Percentiles rank a stretch among this genome's conserved stretches.
Conservation (phyloP, 2,888 invertebrate genomes). For the Tanytarsus gracilentus region DNA sequence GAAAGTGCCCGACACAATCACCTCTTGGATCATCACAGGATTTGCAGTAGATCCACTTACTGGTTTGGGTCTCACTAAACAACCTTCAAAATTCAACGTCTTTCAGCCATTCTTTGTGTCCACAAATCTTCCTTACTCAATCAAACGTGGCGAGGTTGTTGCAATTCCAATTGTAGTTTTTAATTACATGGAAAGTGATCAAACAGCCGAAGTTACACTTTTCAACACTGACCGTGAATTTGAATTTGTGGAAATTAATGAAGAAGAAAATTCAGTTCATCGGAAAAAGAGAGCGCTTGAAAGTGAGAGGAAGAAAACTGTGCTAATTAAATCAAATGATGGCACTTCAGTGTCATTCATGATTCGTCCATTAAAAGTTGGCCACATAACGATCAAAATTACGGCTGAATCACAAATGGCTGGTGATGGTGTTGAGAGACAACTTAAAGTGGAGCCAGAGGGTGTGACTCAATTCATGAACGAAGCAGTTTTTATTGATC, state of each 20-base stretch:
- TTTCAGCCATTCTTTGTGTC: slow-evolving; percentile 67
- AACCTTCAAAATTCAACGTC: slow-evolving; percentile 52
- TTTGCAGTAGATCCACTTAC: slow-evolving; percentile 62
- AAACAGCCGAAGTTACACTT: slow-evolving; percentile 55
- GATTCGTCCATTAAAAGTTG: slow-evolving; percentile 58
- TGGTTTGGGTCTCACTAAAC: slow-evolving; percentile 61
- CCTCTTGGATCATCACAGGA: slow-evolving; percentile 71
- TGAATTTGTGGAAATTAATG: slow-evolving; percentile 26
- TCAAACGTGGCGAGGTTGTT: slow-evolving; percentile 66
- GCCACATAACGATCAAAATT: slow-evolving; percentile 58
- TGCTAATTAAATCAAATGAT: slow-evolving; percentile 57
- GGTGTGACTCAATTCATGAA: slow-evolving; percentile 58
- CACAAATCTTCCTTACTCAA: slow-evolving; percentile 63
- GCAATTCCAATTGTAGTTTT: slow-evolving; percentile 63
- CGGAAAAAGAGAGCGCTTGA: slow-evolving; percentile 46
- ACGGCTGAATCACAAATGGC: slow-evolving; percentile 46
- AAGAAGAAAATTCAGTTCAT: background rate
- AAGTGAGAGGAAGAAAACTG: slow-evolving; percentile 59
- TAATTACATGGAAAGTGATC: slow-evolving; percentile 59
- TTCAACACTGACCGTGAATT: slow-evolving; percentile 50
- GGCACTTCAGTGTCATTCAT: slow-evolving; percentile 64
- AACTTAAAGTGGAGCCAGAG: slow-evolving; percentile 58
- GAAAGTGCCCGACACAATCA: slow-evolving; percentile 64
- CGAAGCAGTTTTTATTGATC: slow-evolving; percentile 58
- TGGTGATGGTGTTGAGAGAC: slow-evolving; percentile 54